A percentile compares a stretch with the other conserved stretches of the same genome.
Conservation (phyloP, 2,888 invertebrate genomes). For the Masnerella sp. region DNA sequence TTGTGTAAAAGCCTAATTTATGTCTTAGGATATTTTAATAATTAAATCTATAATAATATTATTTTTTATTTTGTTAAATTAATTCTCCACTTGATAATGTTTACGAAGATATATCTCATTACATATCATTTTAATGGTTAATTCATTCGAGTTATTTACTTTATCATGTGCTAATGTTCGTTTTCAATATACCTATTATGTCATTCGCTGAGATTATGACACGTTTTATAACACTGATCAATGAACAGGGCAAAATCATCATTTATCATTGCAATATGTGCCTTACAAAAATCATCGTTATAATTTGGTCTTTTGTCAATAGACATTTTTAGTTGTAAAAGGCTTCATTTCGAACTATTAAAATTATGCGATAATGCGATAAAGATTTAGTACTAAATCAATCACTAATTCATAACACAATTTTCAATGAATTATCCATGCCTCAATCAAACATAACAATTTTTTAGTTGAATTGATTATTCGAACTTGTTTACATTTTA, state of each 20-base stretch:
- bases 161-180: constrained; percentile 8
- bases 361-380: constrained; percentile 4
- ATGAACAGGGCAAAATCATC: constrained; percentile 4
- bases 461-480: no score
- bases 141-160: constrained; percentile 12
- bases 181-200: constrained; percentile 28
- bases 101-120: neutral
- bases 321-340: constrained; percentile 5
- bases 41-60: no score
- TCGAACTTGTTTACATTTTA: no score
- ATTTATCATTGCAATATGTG: constrained; percentile 8
- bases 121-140: neutral
- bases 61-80: no score
- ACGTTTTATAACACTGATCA: constrained; percentile 22
- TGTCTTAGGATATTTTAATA: no score
- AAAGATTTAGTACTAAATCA: constrained; percentile 6
- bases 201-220: constrained; percentile 17
- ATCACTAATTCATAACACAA: neutral
- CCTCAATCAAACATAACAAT: no score
- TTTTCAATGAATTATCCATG: neutral
- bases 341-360: constrained; percentile 5
- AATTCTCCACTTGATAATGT: no score
- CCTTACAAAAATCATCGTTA: constrained; percentile 2
- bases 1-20: no score
- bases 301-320: neutral